Percentiles rank a stretch among this genome's conserved stretches.
phyloP scores from a whole-genome alignment of 1,140 invertebrate genomes.

The Lycorma delicatula region DNA sequence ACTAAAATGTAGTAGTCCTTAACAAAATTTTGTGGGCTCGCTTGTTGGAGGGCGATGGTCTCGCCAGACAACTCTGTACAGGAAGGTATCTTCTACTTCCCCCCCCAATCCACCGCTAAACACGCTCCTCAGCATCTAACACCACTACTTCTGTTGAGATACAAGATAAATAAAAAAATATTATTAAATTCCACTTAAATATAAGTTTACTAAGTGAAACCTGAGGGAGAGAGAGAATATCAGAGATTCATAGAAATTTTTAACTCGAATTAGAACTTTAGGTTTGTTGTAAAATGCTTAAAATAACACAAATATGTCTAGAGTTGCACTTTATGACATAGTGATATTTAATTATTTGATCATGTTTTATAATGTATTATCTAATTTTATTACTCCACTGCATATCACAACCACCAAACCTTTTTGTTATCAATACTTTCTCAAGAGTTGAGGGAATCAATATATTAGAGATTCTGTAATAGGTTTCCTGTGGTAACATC shows the following conservation, averaged over 20 bases:
- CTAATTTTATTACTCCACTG: too few relatives aligned
- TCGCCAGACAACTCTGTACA: conserved; percentile 24
- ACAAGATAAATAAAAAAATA: background rate
- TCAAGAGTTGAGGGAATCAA: too few relatives aligned
- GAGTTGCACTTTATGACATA: too few relatives aligned
- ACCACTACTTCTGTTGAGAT: conserved; percentile 25
- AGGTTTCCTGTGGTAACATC: too few relatives aligned
- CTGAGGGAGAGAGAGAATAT: background rate
- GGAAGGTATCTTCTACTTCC: conserved; percentile 21
- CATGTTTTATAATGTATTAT: too few relatives aligned
- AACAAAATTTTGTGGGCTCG: conserved; percentile 1
- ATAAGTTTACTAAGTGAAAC: background rate
- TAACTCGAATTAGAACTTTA: background rate
- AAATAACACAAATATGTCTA: background rate
- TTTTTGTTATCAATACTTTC: too few relatives aligned
- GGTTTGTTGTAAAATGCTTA: background rate
- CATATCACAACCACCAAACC: too few relatives aligned
- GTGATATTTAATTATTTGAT: too few relatives aligned
- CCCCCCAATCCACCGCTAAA: conserved; percentile 24
- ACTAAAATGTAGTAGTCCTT: background rate
- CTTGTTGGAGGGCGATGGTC: background rate
- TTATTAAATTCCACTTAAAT: background rate
- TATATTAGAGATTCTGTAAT: too few relatives aligned
- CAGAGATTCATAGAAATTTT: background rate
- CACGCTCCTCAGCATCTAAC: conserved; percentile 28